These are phyloP conservation scores for Aurelia sp. DNA, from an alignment of 30 jellyfish, hydroid and myxozoan species.

Conservation along the genomic window DNA sequence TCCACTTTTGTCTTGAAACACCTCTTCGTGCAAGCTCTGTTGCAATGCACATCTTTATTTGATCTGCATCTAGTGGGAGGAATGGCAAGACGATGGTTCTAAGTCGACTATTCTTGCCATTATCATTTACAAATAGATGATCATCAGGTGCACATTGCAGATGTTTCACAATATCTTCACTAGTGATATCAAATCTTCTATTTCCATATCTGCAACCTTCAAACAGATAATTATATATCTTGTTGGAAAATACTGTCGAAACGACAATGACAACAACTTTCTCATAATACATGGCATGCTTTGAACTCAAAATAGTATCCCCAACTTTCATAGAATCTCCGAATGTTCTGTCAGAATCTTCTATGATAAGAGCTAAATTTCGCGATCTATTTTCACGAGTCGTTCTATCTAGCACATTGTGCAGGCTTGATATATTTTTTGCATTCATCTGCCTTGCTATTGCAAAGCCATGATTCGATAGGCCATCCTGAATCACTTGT, in stretches of 20 bases:
- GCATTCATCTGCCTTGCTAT: neutral
- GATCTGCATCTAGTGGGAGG: constrained; percentile 44
- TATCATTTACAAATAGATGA: neutral
- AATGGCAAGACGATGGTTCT: constrained; percentile 7
- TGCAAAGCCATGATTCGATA: neutral
- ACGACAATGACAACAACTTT: constrained; percentile 14
- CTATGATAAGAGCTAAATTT: constrained; percentile 14
- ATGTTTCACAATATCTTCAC: neutral
- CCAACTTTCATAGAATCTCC: neutral
- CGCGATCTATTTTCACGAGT: no score
- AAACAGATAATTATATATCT: constrained; percentile 8
- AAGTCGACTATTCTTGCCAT: neutral
- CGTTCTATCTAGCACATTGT: no score
- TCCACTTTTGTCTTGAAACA: constrained; percentile 16
- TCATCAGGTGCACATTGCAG: neutral
- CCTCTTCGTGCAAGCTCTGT: constrained; percentile 21
- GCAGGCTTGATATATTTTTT: no score
- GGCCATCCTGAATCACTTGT: constrained; percentile 7
- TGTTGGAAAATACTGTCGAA: neutral
- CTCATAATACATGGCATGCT: neutral
- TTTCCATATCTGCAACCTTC: neutral
- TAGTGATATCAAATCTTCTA: constrained; percentile 10
- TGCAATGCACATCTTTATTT: constrained; percentile 36
- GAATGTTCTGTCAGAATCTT: neutral
- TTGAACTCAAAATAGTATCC: constrained; percentile 1